Evolutionary conservation across 2,888 invertebrate genomes (phyloP).

Genomic region (Ectemnius continuus): DNA sequence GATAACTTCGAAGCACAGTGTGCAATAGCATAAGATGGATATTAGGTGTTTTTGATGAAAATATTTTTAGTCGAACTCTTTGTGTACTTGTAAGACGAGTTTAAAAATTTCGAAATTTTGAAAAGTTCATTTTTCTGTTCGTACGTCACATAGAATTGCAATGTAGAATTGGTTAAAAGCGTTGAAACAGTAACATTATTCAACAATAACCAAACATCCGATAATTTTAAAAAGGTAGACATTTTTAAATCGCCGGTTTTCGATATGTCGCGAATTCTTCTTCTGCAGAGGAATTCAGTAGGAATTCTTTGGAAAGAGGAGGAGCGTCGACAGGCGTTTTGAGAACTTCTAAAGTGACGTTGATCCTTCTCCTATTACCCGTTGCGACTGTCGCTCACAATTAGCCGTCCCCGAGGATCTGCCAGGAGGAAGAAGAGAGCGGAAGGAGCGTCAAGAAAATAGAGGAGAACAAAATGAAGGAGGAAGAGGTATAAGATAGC

Average conservation of each 20-base stretch:
- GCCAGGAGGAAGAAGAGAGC: constrained; percentile 61
- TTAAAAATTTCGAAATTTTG: no score
- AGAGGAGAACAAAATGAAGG: constrained; percentile 60
- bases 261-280: constrained; percentile 12
- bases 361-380: constrained; percentile 67
- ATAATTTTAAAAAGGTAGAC: no score
- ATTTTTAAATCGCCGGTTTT: neutral
- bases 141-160: no score
- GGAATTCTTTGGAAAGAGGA: constrained; percentile 50
- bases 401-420: constrained; percentile 73
- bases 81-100: no score
- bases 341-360: constrained; percentile 71
- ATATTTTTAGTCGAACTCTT: no score
- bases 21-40: no score
- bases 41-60: no score
- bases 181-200: no score
- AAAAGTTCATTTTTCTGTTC: no score
- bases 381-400: constrained; percentile 75
- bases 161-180: no score
- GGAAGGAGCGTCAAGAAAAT: constrained; percentile 58
- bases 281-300: neutral
- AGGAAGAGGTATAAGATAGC: constrained; percentile 38
- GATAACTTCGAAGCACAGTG: no score
- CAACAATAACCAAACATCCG: no score
- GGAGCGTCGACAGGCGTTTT: constrained; percentile 56